Base-by-base conservation (phyloP, 2,888 invertebrate genomes). In the Orchesellides sinensis region DNA sequence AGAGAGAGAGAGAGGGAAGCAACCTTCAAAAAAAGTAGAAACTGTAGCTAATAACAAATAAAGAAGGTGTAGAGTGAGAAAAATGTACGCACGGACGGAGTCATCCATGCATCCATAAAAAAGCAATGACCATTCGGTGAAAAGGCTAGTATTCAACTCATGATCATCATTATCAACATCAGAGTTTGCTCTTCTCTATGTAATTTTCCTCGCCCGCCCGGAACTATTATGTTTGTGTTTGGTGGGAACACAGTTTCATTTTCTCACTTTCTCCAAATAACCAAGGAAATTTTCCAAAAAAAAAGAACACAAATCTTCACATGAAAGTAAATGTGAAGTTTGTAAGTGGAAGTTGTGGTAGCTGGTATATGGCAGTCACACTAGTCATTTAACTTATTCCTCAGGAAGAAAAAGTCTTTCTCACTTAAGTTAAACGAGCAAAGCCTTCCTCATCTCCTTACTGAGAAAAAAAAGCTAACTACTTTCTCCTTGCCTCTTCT, bases 311-410 rank as follows among this genome's bases (percentile, higher is more conserved):
- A 77, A 77, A 77, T 77, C 77, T 68, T 68, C 68, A 59, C 77
- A 77, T 77, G 77, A 77, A 77, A 77, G 66, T 77, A 77, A 77
- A 77, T 77, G 77, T 77, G 77, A 77, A 77, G 77, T 77, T 77
- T 54, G 77, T 77, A 77, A 77, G 77, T 77, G 77, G 68, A 68
- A 68, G 68, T 77, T 77, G 77, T 68, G 77, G 77, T 77, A 68
- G 77, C 77, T 77, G 68, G 59, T 59, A 68, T 68, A 77, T n/a
- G n/a, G 68, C 68, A 77, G 77, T 77, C 77, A 77, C 77, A 77
- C 77, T 59, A 77, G 77, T 77, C 77, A 77, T 77, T 77, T 68
- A 77, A 77, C 77, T 77, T 77, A 68, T 77, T 77, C 66, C 68
- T n/a, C n/a, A n/a, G 40, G 8, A 35, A 32, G 40, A 63, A 40